These are phyloP conservation scores for Urocitellus parryii DNA, from an alignment of 2,113 vertebrate genomes.

Conservation along the genomic window DNA sequence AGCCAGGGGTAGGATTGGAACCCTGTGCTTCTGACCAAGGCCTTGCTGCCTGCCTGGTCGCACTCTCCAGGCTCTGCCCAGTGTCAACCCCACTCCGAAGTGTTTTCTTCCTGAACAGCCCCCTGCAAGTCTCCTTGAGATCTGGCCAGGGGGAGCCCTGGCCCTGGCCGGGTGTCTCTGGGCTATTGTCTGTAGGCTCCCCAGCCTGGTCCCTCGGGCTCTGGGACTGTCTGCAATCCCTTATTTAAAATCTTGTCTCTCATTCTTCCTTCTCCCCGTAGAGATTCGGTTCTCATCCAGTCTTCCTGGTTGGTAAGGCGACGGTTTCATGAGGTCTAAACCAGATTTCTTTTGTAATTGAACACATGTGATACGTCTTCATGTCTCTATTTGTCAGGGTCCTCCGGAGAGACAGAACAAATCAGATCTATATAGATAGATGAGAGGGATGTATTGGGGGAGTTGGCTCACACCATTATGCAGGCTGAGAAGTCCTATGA, in stretches of 20 bases:
- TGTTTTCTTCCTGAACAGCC: neutral
- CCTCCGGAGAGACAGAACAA: neutral
- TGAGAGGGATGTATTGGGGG: neutral
- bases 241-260: neutral
- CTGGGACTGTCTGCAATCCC: neutral
- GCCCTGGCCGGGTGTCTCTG: neutral
- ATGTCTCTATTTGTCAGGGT: neutral
- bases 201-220: neutral
- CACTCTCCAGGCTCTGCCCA: neutral
- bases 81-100: accelerated
- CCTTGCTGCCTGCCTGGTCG: neutral
- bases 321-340: neutral
- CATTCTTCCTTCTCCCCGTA: neutral
- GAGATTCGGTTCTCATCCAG: neutral
- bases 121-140: neutral
- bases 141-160: neutral
- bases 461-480: neutral
- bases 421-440: neutral
- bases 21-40: neutral
- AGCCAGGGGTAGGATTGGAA: neutral
- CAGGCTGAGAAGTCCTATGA: neutral
- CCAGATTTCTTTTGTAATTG: neutral
- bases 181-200: neutral
- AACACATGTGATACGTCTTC: accelerated
- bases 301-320: neutral